A percentile compares a stretch with the other conserved stretches of the same genome.
phyloP scores from a whole-genome alignment of 1,140 invertebrate species.

The Lepidotrigona ventralis region DNA sequence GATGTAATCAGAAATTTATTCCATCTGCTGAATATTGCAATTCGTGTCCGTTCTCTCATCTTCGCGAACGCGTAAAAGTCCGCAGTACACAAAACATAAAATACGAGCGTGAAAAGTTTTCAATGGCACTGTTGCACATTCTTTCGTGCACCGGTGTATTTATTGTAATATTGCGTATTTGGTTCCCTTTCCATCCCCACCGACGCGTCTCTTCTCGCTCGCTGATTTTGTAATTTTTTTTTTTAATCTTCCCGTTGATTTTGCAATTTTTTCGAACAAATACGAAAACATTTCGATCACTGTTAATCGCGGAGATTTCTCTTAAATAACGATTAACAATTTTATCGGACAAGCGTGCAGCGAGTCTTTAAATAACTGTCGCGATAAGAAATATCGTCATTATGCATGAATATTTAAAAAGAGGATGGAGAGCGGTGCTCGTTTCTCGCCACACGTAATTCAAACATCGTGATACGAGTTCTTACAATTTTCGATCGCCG shows the following conservation, averaged over 20 bases:
- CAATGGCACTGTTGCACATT: too few relatives aligned
- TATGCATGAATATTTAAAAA: neutral
- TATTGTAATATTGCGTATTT: neutral
- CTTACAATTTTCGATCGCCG: conserved; percentile 20
- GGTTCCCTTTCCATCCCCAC: neutral
- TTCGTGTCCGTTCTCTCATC: too few relatives aligned
- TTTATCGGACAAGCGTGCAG: neutral
- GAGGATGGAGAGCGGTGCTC: too few relatives aligned
- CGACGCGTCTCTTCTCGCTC: neutral
- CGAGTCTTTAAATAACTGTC: neutral
- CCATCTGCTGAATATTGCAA: too few relatives aligned
- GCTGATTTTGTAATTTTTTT: neutral
- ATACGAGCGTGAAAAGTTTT: too few relatives aligned
- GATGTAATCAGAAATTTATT: too few relatives aligned
- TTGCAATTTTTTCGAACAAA: neutral
- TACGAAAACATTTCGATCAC: neutral
- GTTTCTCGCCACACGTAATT: too few relatives aligned
- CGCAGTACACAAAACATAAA: too few relatives aligned
- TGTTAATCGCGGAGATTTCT: neutral
- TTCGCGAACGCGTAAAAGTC: too few relatives aligned
- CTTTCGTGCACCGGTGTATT: neutral
- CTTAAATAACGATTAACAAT: neutral
- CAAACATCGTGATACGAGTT: neutral
- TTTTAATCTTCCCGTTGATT: too few relatives aligned
- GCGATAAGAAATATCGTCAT: neutral